These are phyloP conservation scores for Sebastes reedi DNA, from an alignment of 2,797 vertebrate genomes.

Conservation along the genomic window DNA sequence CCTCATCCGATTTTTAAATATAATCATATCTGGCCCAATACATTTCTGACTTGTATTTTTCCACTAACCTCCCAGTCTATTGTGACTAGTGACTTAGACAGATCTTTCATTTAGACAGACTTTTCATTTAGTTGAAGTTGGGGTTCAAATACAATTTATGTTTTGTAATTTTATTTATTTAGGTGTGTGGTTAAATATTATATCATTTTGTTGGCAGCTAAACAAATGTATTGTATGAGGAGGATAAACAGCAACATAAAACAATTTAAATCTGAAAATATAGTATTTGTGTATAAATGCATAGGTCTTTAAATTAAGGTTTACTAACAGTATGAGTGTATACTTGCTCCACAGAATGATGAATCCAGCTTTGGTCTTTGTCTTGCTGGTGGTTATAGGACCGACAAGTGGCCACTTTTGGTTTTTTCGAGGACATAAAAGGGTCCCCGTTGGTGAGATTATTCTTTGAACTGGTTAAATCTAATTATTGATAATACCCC, in stretches of 20 bases:
- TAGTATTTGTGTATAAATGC: not conserved
- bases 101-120: not conserved
- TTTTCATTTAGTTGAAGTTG: too few species aligned
- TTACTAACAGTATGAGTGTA: not conserved
- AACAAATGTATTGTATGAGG: too few species aligned
- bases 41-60: not conserved
- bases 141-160: too few species aligned
- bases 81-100: too few species aligned
- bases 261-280: too few species aligned
- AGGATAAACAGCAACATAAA: too few species aligned
- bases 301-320: not conserved
- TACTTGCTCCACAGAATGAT: constrained; percentile 5
- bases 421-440: accelerated
- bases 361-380: not conserved
- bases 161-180: too few species aligned
- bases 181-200: too few species aligned
- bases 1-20: not conserved
- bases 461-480: not conserved
- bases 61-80: not conserved
- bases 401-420: not conserved
- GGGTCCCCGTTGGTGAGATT: not conserved
- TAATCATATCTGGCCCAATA: not conserved
- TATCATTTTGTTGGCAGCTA: too few species aligned
- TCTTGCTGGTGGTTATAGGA: not conserved
- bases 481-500: not conserved